These are phyloP conservation scores for Pentalonia nigronervosa DNA, from an alignment of 1,140 invertebrate genomes.

Conservation along the genomic window DNA sequence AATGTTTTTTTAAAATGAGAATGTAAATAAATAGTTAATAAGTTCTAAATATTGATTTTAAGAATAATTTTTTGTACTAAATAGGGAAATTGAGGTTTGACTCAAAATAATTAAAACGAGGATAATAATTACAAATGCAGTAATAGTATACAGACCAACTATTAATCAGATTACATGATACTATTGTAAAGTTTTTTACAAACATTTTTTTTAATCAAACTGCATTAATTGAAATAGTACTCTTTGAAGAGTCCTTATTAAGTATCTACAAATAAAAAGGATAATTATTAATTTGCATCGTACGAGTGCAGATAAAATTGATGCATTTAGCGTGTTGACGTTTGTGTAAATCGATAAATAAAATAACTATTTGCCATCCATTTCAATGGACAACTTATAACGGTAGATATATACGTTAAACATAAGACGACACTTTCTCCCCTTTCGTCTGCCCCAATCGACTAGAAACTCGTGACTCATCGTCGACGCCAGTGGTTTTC, in stretches of 20 bases:
- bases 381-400: conserved; percentile 19
- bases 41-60: not conserved
- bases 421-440: conserved; percentile 51
- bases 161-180: too few species aligned
- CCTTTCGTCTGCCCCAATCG: not conserved
- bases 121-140: not conserved
- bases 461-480: conserved; percentile 42
- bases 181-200: not conserved
- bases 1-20: not conserved
- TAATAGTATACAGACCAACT: too few species aligned
- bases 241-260: not conserved
- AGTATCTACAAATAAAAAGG: not conserved
- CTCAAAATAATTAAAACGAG: not conserved
- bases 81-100: not conserved
- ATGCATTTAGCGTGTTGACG: not conserved
- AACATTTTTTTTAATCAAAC: not conserved
- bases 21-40: not conserved
- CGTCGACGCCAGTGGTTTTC: conserved; percentile 44
- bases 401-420: not conserved
- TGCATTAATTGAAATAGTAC: not conserved
- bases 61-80: not conserved
- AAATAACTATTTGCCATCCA: not conserved
- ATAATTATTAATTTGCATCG: not conserved
- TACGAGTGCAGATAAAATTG: not conserved
- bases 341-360: not conserved